Conservation (phyloP, 2,888 invertebrate species). For the Macroteleia sp. region DNA sequence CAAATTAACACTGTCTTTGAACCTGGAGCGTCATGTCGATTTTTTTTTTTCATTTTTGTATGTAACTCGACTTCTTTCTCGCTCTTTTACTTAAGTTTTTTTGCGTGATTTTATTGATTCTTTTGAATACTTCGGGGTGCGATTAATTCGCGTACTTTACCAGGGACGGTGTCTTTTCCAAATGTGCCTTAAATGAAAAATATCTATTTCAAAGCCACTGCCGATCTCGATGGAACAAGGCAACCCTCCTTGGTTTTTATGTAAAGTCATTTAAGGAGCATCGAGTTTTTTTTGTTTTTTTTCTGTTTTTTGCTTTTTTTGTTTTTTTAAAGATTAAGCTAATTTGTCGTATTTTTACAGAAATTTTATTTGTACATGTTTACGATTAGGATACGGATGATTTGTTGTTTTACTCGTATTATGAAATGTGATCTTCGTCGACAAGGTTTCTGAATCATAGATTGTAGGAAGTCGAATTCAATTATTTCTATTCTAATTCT, state of each 20-base stretch:
- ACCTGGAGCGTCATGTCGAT: slow-evolving; percentile 55
- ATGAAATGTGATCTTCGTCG: slow-evolving; percentile 3
- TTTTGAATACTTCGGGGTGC: slow-evolving; percentile 51
- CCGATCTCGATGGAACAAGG: slow-evolving; percentile 62
- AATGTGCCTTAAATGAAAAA: slow-evolving; percentile 62
- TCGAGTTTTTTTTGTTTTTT: slow-evolving; percentile 44
- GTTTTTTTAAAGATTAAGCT: slow-evolving; percentile 49
- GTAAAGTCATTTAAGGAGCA: slow-evolving; percentile 48
- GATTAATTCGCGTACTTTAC: slow-evolving; percentile 44
- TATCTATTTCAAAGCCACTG: slow-evolving; percentile 58
- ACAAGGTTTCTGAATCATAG: slow-evolving; percentile 33
- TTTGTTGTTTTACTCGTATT: slow-evolving; percentile 8
- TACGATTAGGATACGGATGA: slow-evolving; percentile 44
- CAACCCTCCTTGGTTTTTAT: slow-evolving; percentile 53
- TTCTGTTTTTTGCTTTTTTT: too few species aligned
- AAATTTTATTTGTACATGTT: slow-evolving; percentile 56
- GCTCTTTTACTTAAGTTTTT: slow-evolving; percentile 33
- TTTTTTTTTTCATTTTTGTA: slow-evolving; percentile 18
- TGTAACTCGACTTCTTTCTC: slow-evolving; percentile 14
- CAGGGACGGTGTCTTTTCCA: slow-evolving; percentile 73
- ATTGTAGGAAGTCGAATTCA: slow-evolving; percentile 16
- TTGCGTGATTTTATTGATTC: slow-evolving; percentile 40
- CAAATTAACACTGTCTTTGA: slow-evolving; percentile 82
- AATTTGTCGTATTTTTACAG: slow-evolving; percentile 47
- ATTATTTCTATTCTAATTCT: too few species aligned